Conservation (phyloP, 2,888 invertebrate genomes). For the Leucophora obtusa region DNA sequence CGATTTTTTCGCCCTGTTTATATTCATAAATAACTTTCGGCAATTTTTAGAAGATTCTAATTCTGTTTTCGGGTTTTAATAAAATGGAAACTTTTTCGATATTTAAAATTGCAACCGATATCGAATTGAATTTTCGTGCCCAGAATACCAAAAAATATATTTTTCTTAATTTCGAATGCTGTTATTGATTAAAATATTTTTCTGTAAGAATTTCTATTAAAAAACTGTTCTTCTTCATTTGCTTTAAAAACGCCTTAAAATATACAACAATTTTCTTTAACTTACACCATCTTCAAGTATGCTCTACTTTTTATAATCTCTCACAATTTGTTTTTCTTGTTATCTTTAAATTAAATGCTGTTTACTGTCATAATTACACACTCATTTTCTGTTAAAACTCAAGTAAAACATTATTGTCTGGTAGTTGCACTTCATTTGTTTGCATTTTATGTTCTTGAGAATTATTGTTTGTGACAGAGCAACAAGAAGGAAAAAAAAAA, state of each 20-base stretch:
- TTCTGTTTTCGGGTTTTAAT: too few relatives aligned
- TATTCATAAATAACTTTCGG: too few relatives aligned
- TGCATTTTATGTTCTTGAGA: conserved; percentile 28
- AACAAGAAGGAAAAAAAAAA: conserved; percentile 21
- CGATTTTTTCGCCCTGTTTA: too few relatives aligned
- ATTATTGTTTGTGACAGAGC: conserved; percentile 60
- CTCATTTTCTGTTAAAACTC: conserved; percentile 49
- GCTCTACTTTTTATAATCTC: conserved; percentile 29
- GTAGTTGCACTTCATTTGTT: conserved; percentile 61
- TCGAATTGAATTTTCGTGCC: too few relatives aligned
- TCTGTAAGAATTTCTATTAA: too few relatives aligned
- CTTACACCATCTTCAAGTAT: conserved; percentile 29
- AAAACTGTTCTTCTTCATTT: too few relatives aligned
- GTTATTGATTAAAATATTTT: too few relatives aligned
- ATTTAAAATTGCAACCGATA: too few relatives aligned
- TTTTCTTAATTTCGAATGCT: too few relatives aligned
- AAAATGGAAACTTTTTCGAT: too few relatives aligned
- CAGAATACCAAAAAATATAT: too few relatives aligned
- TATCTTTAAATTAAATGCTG: conserved; percentile 51
- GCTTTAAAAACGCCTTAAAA: conserved; percentile 12
- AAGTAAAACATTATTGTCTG: conserved; percentile 52
- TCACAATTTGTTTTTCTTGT: not conserved
- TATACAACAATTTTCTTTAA: conserved; percentile 32
- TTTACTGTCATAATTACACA: conserved; percentile 62
- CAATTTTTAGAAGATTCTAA: too few relatives aligned